A percentile compares a stretch with the other conserved stretches of the same genome.
Evolutionary conservation across 2,888 invertebrate genomes (phyloP).

Genomic region (Lycocerus yunnanus): DNA sequence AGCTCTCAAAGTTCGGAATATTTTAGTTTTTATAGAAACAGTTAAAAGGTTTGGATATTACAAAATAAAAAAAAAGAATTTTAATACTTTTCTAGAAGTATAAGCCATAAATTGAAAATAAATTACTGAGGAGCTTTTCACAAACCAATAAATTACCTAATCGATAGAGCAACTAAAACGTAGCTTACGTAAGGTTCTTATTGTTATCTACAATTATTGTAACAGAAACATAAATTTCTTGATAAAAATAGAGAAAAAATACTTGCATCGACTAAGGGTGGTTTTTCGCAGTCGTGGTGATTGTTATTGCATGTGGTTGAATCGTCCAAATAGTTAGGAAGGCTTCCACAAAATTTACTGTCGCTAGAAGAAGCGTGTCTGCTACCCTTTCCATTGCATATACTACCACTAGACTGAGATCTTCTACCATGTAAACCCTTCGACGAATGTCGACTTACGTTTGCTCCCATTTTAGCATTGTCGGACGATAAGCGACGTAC

Average conservation of each 20-base stretch:
- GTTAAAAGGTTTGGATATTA: background rate
- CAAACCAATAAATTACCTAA: background rate
- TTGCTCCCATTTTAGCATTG: slow-evolving; percentile 71
- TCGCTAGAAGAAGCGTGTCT: slow-evolving; percentile 42
- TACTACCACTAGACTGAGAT: slow-evolving; percentile 75
- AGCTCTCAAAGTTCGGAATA: background rate
- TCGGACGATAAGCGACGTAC: slow-evolving; percentile 55
- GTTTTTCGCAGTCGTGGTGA: slow-evolving; percentile 49
- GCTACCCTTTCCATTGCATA: slow-evolving; percentile 62
- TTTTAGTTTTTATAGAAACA: background rate
- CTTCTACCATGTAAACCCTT: slow-evolving; percentile 74
- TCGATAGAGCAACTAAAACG: background rate
- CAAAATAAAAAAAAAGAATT: background rate
- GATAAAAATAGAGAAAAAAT: background rate
- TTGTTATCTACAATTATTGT: background rate
- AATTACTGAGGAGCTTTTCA: background rate
- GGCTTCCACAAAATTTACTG: slow-evolving; percentile 60
- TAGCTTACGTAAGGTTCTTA: background rate
- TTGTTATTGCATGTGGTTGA: slow-evolving; percentile 52
- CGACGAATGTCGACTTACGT: slow-evolving; percentile 76
- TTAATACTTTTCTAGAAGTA: background rate
- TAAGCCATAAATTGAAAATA: background rate
- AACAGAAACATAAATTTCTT: background rate
- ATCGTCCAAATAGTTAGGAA: slow-evolving; percentile 72
- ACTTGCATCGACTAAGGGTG: slow-evolving; percentile 48